phyloP scores from a whole-genome alignment of 2,113 vertebrate species.

The Dryoscopus gambensis region DNA sequence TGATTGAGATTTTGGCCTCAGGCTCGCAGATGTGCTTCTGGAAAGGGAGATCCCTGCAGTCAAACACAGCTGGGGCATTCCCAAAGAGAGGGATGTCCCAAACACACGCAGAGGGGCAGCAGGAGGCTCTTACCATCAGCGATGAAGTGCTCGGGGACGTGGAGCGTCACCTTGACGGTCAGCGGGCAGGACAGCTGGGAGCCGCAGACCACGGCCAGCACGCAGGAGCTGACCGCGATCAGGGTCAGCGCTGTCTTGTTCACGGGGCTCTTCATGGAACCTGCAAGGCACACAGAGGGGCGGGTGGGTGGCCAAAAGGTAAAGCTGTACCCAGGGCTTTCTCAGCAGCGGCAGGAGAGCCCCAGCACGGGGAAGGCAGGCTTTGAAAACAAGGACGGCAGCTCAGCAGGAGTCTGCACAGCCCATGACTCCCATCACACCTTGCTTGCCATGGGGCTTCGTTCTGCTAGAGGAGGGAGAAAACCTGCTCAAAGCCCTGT shows the following conservation, averaged over 20 bases:
- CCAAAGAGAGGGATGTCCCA: neutral
- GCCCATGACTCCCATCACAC: neutral
- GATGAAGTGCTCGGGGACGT: slow-evolving; percentile 97
- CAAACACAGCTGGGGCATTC: neutral
- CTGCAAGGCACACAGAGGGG: slow-evolving; percentile 67
- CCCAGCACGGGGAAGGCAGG: fast-evolving
- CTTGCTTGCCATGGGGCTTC: neutral
- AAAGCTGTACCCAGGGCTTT: neutral
- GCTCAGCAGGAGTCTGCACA: neutral
- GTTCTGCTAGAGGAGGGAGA: neutral
- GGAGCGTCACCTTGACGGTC: slow-evolving; percentile 94
- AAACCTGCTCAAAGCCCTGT: neutral
- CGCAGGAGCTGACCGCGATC: slow-evolving; percentile 92
- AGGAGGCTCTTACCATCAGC: slow-evolving; percentile 86
- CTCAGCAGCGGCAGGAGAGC: neutral
- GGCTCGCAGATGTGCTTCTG: neutral
- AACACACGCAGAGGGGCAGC: fast-evolving
- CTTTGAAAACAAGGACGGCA: neutral
- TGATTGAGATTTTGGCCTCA: neutral
- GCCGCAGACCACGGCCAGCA: slow-evolving; percentile 94
- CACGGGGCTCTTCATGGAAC: slow-evolving; percentile 89
- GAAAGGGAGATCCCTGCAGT: neutral
- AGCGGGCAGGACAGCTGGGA: slow-evolving; percentile 93
- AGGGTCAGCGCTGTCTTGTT: slow-evolving; percentile 94
- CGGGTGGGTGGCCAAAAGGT: neutral